Evolutionary conservation across 2,113 vertebrate species (phyloP), one percentile per base, ranked within the genome.

Genomic region (Oncorhynchus keta): DNA sequence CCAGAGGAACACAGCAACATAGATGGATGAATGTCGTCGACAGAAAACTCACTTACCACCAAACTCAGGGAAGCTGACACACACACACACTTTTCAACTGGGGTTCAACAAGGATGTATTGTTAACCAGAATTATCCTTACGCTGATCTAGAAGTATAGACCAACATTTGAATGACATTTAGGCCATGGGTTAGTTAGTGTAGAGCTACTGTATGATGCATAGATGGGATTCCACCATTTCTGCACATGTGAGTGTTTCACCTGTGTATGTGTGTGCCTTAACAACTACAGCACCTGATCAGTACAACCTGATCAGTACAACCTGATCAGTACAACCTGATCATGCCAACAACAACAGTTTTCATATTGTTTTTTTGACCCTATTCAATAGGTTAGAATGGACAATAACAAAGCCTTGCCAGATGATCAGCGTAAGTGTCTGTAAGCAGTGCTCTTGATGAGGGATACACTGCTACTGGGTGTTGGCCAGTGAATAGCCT

Each of bases 261-360:
- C 78, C 71, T 83, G 82, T 87, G 77, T 83, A 70, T 76, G 72
- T 86, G 76, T 73, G 75, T 83, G 79, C 78, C 79, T 79, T 85
- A 35, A 22, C 5, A 26, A 57, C 59, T 51, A 57, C 59, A 65
- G 68, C n/a, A 79, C 59, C 12, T 39, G 45, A 72, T 81, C 75
- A 75, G 68, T 81, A 69, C 81, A 66, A 59, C 70, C 62, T 78
- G 72, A 39, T 39, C 7, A 18, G n/a, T n/a, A n/a, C n/a, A n/a
- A 79, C 59, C 12, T 39, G 45, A 72, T 81, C 75, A 75, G 68
- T 81, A 69, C 81, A 66, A 59, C 70, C 62, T 78, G 72, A 39
- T 39, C 7, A 18, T 55, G 51, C 51, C 51, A 55, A 55, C 51
- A 6, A 51, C 49, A 55, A 55, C 39, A 45, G 39, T 45, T 45